These are phyloP conservation scores for Drosophila littoralis DNA, from an alignment of 1,140 invertebrate genomes.

Conservation along the genomic window DNA sequence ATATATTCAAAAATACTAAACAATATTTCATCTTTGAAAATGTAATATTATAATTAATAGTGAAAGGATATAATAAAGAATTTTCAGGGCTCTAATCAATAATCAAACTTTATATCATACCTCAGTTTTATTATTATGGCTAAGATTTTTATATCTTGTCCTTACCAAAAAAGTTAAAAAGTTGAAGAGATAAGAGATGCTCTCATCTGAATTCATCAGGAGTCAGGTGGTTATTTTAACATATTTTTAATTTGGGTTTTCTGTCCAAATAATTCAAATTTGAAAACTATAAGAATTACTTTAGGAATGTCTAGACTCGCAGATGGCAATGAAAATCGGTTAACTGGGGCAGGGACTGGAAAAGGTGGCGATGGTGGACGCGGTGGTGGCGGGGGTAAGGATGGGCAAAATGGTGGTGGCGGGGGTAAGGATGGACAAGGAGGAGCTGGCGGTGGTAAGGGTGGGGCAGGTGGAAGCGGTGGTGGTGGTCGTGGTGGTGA, in stretches of 20 bases:
- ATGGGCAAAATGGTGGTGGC: background rate
- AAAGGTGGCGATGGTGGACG: background rate
- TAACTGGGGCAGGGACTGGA: background rate
- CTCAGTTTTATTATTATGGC: too few relatives aligned
- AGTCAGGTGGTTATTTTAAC: background rate
- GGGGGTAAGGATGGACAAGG: background rate
- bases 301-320: background rate
- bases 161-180: too few relatives aligned
- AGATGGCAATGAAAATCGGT: background rate
- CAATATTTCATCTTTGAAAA: background rate
- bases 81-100: too few relatives aligned
- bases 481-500: conserved; percentile 7
- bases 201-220: too few relatives aligned
- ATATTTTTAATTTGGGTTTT: background rate
- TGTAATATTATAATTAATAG: too few relatives aligned
- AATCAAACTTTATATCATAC: too few relatives aligned
- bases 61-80: too few relatives aligned
- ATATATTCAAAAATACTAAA: background rate
- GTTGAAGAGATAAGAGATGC: too few relatives aligned
- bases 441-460: background rate
- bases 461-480: conserved; percentile 5
- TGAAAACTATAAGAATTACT: background rate
- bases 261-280: conserved; percentile 9
- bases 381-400: background rate
- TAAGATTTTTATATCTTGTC: too few relatives aligned